Conservation (phyloP, 2,113 vertebrate species). For the Triplophysa rosa region DNA sequence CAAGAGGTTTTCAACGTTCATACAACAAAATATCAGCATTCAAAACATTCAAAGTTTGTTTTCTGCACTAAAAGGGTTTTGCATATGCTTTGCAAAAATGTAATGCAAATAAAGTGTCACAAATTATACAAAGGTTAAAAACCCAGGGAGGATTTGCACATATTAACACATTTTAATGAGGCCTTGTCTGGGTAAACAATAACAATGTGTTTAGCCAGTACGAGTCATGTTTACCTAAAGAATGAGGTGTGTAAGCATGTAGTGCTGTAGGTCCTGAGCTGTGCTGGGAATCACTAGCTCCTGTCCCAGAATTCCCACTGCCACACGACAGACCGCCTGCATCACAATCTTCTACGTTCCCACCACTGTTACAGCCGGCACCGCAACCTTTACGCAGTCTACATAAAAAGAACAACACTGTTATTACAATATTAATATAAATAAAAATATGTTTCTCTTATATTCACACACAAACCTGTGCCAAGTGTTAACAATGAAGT, state of each 20-base stretch:
- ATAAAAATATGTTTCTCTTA: not conserved
- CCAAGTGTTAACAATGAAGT: constrained; percentile 94
- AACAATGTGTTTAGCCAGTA: not conserved
- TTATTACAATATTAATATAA: not conserved
- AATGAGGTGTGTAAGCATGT: constrained; percentile 78
- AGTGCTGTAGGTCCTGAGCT: constrained; percentile 82
- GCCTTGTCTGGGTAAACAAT: not conserved
- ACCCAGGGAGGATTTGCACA: not conserved
- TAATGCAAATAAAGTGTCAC: not conserved
- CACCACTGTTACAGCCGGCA: constrained; percentile 97
- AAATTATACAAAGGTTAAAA: not conserved
- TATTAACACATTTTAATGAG: not conserved
- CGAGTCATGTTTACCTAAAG: constrained; percentile 75
- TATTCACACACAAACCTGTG: constrained; percentile 79
- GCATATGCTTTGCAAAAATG: not conserved
- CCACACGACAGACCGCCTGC: constrained; percentile 84
- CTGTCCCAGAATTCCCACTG: constrained; percentile 77
- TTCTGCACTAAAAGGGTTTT: too few relatives aligned
- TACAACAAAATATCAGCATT: too few relatives aligned
- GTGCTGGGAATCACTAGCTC: constrained; percentile 81
- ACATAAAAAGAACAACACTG: not conserved
- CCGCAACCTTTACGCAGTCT: constrained; percentile 96
- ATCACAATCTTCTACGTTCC: constrained; percentile 96
- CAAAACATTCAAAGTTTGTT: too few relatives aligned
- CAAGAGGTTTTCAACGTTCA: too few relatives aligned